phyloP scores from a whole-genome alignment of 2,797 vertebrate genomes.

The Nannoperca australis region DNA sequence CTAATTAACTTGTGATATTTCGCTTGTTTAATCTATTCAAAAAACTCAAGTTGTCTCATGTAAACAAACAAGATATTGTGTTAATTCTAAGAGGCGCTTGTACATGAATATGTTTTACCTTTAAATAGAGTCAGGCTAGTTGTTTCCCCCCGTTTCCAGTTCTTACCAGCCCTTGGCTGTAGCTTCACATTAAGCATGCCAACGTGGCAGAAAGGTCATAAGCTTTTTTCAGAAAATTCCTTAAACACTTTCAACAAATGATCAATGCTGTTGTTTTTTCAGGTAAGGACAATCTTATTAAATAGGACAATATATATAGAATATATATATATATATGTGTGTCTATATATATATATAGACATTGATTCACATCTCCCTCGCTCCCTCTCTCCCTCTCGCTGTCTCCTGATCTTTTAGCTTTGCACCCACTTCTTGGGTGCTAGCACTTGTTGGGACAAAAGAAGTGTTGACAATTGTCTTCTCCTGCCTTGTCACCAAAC shows the following conservation, averaged over 20 bases:
- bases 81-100: background rate
- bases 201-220: background rate
- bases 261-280: background rate
- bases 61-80: background rate
- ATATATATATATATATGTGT: no score
- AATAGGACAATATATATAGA: no score
- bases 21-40: background rate
- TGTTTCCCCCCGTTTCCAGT: background rate
- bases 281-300: background rate
- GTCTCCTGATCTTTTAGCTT: slow-evolving; percentile 64
- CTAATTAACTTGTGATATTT: background rate
- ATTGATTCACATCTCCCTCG: slow-evolving; percentile 9
- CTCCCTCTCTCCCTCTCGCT: slow-evolving; percentile 14
- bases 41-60: background rate
- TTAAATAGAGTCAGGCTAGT: background rate
- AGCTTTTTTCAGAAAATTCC: background rate
- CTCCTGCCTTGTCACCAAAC: slow-evolving; percentile 84
- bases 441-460: slow-evolving; percentile 80
- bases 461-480: slow-evolving; percentile 86
- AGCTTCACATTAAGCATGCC: background rate
- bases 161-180: background rate
- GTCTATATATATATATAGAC: background rate
- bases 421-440: slow-evolving; percentile 71
- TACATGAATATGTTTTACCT: background rate
- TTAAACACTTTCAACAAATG: background rate